phyloP scores from a whole-genome alignment of 2,113 vertebrate genomes.

The Notothenia coriiceps region DNA sequence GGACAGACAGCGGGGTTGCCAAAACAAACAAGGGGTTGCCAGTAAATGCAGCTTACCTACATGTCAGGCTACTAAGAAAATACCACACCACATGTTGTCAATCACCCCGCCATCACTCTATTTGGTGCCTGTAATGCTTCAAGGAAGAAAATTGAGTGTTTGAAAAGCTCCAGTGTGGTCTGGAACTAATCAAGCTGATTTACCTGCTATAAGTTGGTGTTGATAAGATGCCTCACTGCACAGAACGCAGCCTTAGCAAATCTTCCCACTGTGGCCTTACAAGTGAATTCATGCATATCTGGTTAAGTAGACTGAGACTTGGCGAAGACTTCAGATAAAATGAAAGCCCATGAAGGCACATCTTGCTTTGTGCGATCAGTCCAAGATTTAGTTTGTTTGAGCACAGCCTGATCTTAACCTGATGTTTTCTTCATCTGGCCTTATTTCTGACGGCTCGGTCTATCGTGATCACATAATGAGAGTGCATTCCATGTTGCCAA shows the following conservation, averaged over 20 bases:
- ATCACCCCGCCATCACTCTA: constrained; percentile 29
- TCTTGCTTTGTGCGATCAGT: constrained; percentile 3
- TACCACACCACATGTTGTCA: constrained; percentile 36
- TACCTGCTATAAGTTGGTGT: constrained; percentile 29
- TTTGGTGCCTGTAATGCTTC: constrained; percentile 3
- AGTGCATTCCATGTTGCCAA: constrained; percentile 28
- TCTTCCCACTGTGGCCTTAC: constrained; percentile 31
- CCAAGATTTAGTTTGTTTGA: constrained; percentile 25
- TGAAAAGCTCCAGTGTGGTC: neutral
- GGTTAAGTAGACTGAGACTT: constrained; percentile 17
- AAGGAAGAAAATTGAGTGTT: neutral
- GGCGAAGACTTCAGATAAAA: constrained; percentile 35
- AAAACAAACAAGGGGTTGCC: constrained; percentile 42
- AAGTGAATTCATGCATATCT: constrained; percentile 60
- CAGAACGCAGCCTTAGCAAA: constrained; percentile 6
- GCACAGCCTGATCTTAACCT: constrained; percentile 29
- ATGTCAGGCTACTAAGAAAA: constrained; percentile 40
- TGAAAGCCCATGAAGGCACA: constrained; percentile 31
- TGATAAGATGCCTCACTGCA: constrained; percentile 23
- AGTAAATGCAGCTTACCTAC: constrained; percentile 46
- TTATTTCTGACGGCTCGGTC: constrained; percentile 52
- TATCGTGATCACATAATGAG: constrained; percentile 45
- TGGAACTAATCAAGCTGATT: constrained; percentile 6
- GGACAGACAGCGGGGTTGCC: constrained; percentile 30
- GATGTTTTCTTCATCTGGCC: constrained; percentile 38